A percentile compares a stretch with the other conserved stretches of the same genome.
These are phyloP conservation scores for Synergus laeviventris DNA, from an alignment of 2,888 invertebrate genomes.

Conservation along the genomic window DNA sequence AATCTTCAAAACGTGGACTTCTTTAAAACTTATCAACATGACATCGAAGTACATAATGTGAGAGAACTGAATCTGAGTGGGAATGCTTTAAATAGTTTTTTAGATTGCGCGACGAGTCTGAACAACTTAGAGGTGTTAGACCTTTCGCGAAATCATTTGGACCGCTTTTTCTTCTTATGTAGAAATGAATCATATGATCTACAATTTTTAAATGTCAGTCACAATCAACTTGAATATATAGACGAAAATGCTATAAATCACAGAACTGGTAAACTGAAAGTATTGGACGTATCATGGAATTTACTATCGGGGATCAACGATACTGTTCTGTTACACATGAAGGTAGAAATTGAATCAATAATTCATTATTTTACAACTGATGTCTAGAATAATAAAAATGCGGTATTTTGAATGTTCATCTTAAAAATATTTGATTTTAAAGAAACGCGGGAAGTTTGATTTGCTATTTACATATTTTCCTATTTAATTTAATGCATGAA, in stretches of 20 bases:
- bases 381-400: too few relatives aligned
- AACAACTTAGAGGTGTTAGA: constrained; percentile 89
- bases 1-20: constrained; percentile 69
- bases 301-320: constrained; percentile 68
- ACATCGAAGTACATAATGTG: constrained; percentile 62
- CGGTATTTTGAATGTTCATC: too few relatives aligned
- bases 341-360: constrained; percentile 58
- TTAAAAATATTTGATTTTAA: too few relatives aligned
- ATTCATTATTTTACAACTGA: neutral
- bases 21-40: constrained; percentile 63
- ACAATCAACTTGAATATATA: constrained; percentile 89
- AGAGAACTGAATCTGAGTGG: constrained; percentile 68
- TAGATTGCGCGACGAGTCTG: constrained; percentile 81
- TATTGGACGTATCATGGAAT: constrained; percentile 71
- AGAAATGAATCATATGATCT: constrained; percentile 87
- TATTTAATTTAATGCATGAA: neutral
- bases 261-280: constrained; percentile 66
- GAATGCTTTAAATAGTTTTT: constrained; percentile 71
- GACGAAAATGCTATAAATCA: constrained; percentile 74
- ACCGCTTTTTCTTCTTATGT: constrained; percentile 79
- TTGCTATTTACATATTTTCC: neutral
- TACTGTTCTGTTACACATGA: constrained; percentile 71
- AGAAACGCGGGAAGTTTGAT: too few relatives aligned
- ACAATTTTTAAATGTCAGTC: constrained; percentile 90
- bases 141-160: constrained; percentile 89